These are phyloP conservation scores for Drosophila neotestacea DNA, from an alignment of 2,888 invertebrate species.

Conservation along the genomic window DNA sequence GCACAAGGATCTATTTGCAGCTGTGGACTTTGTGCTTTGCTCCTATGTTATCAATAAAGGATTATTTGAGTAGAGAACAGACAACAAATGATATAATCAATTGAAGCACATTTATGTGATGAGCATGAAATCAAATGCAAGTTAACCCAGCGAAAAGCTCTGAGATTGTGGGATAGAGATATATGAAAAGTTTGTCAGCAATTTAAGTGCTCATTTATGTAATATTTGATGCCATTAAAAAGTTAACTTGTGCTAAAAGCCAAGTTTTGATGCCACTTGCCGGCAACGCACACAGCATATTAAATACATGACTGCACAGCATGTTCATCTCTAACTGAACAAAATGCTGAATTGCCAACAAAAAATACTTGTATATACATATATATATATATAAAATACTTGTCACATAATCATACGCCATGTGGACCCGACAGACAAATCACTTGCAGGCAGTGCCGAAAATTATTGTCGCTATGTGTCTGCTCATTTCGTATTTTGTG, in stretches of 20 bases:
- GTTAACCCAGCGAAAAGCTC: not conserved
- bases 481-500: conserved; percentile 9
- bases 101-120: conserved; percentile 11
- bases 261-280: conserved; percentile 24
- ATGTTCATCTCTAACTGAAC: conserved; percentile 8
- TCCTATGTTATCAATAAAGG: conserved; percentile 3
- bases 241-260: conserved; percentile 43
- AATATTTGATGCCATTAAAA: conserved; percentile 43
- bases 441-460: conserved; percentile 45
- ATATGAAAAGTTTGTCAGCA: conserved; percentile 30
- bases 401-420: conserved; percentile 51
- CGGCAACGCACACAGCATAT: conserved; percentile 35
- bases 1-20: conserved; percentile 18
- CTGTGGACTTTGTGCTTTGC: conserved; percentile 5
- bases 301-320: conserved; percentile 43
- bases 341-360: conserved; percentile 43
- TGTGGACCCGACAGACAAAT: conserved; percentile 53
- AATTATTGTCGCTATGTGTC: conserved; percentile 41
- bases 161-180: not conserved
- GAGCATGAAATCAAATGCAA: conserved; percentile 15
- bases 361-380: conserved; percentile 2
- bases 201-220: conserved; percentile 32
- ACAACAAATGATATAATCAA: conserved; percentile 20
- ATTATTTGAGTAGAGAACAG: conserved; percentile 8
- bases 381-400: conserved; percentile 15